phyloP scores from a whole-genome alignment of 2,113 vertebrate species.

The Cathartes aura region DNA sequence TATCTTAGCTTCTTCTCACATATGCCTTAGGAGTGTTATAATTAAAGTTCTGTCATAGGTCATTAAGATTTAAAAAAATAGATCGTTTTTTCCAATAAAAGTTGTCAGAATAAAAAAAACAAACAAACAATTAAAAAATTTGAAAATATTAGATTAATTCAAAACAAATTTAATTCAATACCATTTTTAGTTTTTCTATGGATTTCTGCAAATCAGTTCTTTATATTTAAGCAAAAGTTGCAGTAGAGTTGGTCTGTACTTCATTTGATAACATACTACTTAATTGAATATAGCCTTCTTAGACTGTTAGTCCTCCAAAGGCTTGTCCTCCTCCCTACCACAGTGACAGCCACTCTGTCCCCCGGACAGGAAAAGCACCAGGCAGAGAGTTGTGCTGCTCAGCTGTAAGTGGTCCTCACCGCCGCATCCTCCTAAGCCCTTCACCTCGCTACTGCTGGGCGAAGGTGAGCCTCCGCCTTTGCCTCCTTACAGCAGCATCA shows the following conservation, averaged over 20 bases:
- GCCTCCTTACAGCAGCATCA: not conserved
- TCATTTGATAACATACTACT: not conserved
- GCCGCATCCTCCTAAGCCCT: not conserved
- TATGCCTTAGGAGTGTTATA: not conserved
- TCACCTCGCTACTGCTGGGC: fast-evolving
- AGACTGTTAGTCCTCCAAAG: not conserved
- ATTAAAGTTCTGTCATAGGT: not conserved
- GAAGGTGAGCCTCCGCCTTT: not conserved
- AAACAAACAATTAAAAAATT: not conserved
- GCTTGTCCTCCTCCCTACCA: not conserved
- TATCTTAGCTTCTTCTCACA: not conserved
- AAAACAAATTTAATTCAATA: not conserved
- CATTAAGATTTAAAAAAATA: not conserved
- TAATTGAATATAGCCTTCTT: not conserved
- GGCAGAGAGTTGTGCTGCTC: not conserved
- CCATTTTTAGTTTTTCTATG: not conserved
- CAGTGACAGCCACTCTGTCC: not conserved
- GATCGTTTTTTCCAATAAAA: not conserved
- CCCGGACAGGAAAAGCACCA: not conserved
- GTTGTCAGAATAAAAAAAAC: not conserved
- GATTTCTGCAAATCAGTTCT: not conserved
- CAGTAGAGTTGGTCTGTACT: not conserved
- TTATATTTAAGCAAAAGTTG: not conserved
- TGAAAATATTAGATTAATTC: not conserved
- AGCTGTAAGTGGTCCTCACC: not conserved